Evolutionary conservation across 2,797 vertebrate species (phyloP), one percentile per base, ranked within the genome.

Genomic region (Enteromius radiatus): DNA sequence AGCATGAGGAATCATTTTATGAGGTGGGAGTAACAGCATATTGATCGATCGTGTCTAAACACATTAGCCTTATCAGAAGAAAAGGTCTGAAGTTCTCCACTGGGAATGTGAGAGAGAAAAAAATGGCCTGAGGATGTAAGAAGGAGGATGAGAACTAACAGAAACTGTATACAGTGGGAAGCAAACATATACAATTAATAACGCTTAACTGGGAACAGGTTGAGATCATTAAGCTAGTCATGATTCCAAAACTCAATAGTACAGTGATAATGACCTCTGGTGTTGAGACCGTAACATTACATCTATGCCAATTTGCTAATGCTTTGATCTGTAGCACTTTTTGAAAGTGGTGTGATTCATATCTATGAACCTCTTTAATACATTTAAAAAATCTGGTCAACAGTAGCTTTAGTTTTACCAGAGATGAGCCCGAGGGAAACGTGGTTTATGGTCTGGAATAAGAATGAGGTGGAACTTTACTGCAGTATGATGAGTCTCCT

Each of bases 1-100:
- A 78, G 63, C 43, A 78, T 78, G 59, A 64, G 19, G 43, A 64
- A 74, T 81, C 56, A 21, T 5, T 43, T 70, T 21, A 81, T 73
- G 69, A 63, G 12, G 28, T 38, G 4, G 54, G 54, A 49, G 31
- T 12, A 36, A 28, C 36, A 73, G 79, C 43, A 23, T 41, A 47
- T 38, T 33, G 23, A 65, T 75, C 1, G 9, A 64, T 38, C 43
- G 8, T 28, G 41, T 64, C 80, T 67, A 56, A 54, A 67, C 47
- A 63, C 61, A 82, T 67, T 75, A 75, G 33, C 17, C 23, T 43
- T 65, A 45, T 82, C 47, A 56, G 23, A 23, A 56, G 45, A 65
- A 67, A 43, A 61, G 10, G 33, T 75, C 47, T 81, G 10, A 75
- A 38, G 36, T 65, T 67, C 23, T 82, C 71, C 47, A 54, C 5